Conservation (phyloP, 2,888 invertebrate species). For the Caenorhabditis sinica region DNA sequence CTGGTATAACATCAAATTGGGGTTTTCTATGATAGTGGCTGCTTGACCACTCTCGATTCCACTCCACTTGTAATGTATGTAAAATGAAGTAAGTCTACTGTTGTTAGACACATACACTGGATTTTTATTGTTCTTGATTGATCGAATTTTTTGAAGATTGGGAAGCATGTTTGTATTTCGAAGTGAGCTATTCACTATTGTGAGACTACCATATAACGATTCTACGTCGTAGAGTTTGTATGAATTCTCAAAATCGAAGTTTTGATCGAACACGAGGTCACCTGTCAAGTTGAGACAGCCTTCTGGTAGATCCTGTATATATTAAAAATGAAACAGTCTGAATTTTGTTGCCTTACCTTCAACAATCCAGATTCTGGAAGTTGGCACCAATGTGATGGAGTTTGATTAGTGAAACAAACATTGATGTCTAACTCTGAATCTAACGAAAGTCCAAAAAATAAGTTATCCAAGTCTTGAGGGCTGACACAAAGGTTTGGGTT, state of each 20-base stretch:
- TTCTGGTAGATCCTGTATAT: conserved; percentile 34
- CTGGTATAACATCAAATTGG: background rate
- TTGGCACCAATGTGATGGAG: conserved; percentile 7
- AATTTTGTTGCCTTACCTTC: background rate
- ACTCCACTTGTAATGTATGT: background rate
- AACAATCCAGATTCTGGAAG: background rate
- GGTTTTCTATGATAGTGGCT: conserved; percentile 9
- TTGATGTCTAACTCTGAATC: conserved; percentile 17
- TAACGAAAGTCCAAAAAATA: background rate
- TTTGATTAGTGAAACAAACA: conserved; percentile 21
- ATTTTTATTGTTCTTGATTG: conserved; percentile 3
- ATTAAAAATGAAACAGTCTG: background rate
- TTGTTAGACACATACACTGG: conserved; percentile 8
- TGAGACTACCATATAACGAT: conserved; percentile 20
- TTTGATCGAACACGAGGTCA: conserved; percentile 2
- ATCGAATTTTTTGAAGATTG: background rate
- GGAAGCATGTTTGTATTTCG: conserved; percentile 12
- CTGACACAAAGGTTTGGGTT: conserved; percentile 41
- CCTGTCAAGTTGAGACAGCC: conserved; percentile 4
- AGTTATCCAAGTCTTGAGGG: background rate
- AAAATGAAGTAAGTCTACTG: background rate
- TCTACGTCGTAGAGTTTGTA: conserved; percentile 19
- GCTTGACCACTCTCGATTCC: conserved; percentile 11
- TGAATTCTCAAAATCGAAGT: conserved; percentile 8
- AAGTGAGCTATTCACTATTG: conserved; percentile 8